Conservation (phyloP, 1,140 invertebrate genomes). For the Plectus sambesii region DNA sequence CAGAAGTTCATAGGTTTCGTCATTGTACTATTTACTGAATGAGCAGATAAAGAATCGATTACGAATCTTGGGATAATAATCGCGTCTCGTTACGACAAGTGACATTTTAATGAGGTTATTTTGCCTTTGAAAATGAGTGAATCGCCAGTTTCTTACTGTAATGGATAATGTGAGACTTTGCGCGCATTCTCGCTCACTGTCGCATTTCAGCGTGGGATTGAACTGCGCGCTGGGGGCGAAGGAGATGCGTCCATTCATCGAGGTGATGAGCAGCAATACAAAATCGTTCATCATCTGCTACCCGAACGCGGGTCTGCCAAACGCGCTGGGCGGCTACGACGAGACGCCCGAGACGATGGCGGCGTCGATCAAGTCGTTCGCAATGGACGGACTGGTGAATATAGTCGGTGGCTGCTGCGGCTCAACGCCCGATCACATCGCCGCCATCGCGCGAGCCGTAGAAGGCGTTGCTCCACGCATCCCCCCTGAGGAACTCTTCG, state of each 20-base stretch:
- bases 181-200: too few relatives aligned
- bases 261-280: slow-evolving; percentile 52
- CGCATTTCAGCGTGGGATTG: slow-evolving; percentile 55
- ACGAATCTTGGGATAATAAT: too few relatives aligned
- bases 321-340: slow-evolving; percentile 58
- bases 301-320: slow-evolving; percentile 58
- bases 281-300: slow-evolving; percentile 54
- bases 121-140: too few relatives aligned
- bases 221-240: slow-evolving; percentile 57
- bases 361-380: slow-evolving; percentile 40
- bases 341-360: slow-evolving; percentile 55
- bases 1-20: too few relatives aligned
- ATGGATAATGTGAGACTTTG: too few relatives aligned
- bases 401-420: slow-evolving; percentile 59
- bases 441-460: slow-evolving; percentile 52
- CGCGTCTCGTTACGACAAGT: too few relatives aligned
- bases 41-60: too few relatives aligned
- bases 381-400: slow-evolving; percentile 50
- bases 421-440: slow-evolving; percentile 56
- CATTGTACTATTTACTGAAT: too few relatives aligned
- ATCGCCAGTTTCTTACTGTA: too few relatives aligned
- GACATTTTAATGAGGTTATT: too few relatives aligned
- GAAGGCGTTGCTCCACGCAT: slow-evolving; percentile 48
- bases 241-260: slow-evolving; percentile 57
- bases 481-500: slow-evolving; percentile 44